Evolutionary conservation across 2,888 invertebrate species (phyloP).

Genomic region (Microplitis manilae): DNA sequence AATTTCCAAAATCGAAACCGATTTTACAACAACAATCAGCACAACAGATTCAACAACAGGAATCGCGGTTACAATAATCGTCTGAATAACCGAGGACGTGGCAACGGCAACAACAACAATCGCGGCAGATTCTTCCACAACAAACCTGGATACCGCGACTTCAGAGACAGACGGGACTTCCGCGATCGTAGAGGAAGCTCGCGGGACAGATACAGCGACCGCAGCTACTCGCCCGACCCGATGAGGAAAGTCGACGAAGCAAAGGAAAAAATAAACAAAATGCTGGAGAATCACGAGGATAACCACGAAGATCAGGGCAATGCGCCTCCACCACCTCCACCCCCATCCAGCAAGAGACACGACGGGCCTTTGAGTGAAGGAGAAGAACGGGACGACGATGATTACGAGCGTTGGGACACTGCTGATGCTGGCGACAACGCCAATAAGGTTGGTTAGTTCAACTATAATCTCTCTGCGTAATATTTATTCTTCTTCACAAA

Average conservation of each 20-base stretch:
- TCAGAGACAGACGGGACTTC: constrained; percentile 78
- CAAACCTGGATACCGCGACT: constrained; percentile 76
- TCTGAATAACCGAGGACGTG: constrained; percentile 56
- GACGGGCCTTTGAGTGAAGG: constrained; percentile 76
- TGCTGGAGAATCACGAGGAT: constrained; percentile 70
- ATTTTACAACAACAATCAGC: constrained; percentile 65
- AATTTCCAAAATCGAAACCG: constrained; percentile 68
- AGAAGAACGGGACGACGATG: constrained; percentile 75
- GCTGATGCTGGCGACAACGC: constrained; percentile 60
- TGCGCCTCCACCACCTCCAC: constrained; percentile 33
- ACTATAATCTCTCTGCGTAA: constrained; percentile 4
- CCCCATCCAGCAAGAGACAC: constrained; percentile 70
- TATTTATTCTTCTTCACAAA: constrained; percentile 10
- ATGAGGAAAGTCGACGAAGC: constrained; percentile 74
- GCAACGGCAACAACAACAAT: constrained; percentile 52
- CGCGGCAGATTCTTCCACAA: constrained; percentile 68
- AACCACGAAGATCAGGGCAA: constrained; percentile 42
- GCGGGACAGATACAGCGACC: constrained; percentile 72
- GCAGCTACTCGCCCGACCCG: constrained; percentile 73
- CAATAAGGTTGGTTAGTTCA: constrained; percentile 66
- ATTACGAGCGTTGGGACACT: constrained; percentile 68
- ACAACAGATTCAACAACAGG: constrained; percentile 60
- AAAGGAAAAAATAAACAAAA: constrained; percentile 76
- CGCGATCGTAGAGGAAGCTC: constrained; percentile 76
- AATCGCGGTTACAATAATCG: constrained; percentile 63